Evolutionary conservation across 2,888 invertebrate genomes (phyloP).

Genomic region (Drosophila mimica): DNA sequence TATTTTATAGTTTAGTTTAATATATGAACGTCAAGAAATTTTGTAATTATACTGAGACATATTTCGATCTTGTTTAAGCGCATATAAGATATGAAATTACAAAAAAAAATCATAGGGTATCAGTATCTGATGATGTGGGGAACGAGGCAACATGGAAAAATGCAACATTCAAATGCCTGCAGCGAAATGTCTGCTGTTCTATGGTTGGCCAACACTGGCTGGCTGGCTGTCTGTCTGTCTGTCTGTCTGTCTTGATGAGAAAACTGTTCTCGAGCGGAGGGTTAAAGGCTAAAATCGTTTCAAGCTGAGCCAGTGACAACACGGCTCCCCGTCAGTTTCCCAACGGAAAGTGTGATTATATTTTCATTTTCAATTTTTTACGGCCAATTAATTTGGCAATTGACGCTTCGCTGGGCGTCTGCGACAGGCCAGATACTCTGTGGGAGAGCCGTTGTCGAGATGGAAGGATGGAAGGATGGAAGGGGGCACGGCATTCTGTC

Average conservation of each 20-base stretch:
- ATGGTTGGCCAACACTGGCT: conserved; percentile 61
- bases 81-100: not conserved
- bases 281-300: conserved; percentile 61
- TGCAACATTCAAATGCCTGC: conserved; percentile 70
- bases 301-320: conserved; percentile 61
- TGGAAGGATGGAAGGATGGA: not conserved
- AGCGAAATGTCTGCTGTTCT: conserved; percentile 69
- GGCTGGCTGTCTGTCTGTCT: conserved; percentile 15
- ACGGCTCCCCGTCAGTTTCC: conserved; percentile 27
- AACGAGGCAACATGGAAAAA: conserved; percentile 60
- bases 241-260: conserved; percentile 54
- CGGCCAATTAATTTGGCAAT: conserved; percentile 84
- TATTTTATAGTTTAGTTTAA: not conserved
- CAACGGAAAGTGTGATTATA: conserved; percentile 84
- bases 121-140: conserved; percentile 6
- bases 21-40: too few species aligned
- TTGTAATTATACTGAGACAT: too few species aligned
- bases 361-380: conserved; percentile 85
- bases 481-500: conserved; percentile 4
- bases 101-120: conserved; percentile 41
- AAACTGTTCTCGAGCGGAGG: conserved; percentile 38
- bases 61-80: too few species aligned
- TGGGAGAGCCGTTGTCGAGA: not conserved
- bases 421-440: conserved; percentile 53
- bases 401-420: conserved; percentile 79